Evolutionary conservation across 2,113 vertebrate species (phyloP).

Genomic region (Amblyornis subalaris): DNA sequence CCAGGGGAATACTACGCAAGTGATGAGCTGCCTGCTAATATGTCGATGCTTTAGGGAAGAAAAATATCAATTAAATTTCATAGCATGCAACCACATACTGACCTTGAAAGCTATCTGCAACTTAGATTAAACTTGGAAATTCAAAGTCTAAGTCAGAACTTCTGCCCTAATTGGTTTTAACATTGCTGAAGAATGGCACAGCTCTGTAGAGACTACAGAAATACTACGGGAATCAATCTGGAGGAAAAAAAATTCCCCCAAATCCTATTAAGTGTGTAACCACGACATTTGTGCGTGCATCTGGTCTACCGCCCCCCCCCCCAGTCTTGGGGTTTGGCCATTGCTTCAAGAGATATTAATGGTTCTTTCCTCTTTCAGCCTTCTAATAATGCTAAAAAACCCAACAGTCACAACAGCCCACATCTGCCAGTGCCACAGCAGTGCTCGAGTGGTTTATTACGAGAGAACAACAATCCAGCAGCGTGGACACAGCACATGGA

Average conservation of each 20-base stretch:
- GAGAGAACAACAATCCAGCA: not conserved
- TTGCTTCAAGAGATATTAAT: not conserved
- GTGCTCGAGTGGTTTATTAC: not conserved
- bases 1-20: conserved; percentile 49
- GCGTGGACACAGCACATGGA: not conserved
- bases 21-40: conserved; percentile 52
- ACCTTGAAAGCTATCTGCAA: conserved; percentile 60
- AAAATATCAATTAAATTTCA: conserved; percentile 69
- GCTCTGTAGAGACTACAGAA: not conserved
- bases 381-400: not conserved
- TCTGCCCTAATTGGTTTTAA: conserved; percentile 45
- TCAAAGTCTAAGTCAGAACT: conserved; percentile 19
- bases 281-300: not conserved
- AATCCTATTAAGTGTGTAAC: conserved; percentile 33
- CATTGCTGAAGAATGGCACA: not conserved
- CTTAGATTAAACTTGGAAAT: conserved; percentile 37
- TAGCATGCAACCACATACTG: conserved; percentile 35
- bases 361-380: not conserved
- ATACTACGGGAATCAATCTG: not conserved
- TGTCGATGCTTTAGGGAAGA: conserved; percentile 45
- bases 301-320: not conserved
- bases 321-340: not conserved
- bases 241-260: not conserved
- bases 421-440: fast-evolving
- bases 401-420: fast-evolving